Evolutionary conservation across 2,113 vertebrate genomes (phyloP).

Genomic region (Balaeniceps rex): DNA sequence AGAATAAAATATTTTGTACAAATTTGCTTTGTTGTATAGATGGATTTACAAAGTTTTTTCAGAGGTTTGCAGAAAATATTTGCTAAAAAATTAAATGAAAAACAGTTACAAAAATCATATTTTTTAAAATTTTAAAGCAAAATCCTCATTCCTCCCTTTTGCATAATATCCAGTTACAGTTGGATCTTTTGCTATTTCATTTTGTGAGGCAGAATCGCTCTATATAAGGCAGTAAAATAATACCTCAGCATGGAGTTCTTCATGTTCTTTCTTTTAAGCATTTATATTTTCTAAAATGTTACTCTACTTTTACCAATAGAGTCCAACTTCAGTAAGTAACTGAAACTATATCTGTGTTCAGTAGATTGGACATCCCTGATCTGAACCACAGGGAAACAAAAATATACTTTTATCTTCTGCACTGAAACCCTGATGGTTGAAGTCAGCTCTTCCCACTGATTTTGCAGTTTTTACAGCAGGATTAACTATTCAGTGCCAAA

Average conservation of each 20-base stretch:
- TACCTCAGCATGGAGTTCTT: not conserved
- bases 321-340: not conserved
- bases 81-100: not conserved
- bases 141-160: not conserved
- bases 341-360: not conserved
- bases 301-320: not conserved
- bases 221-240: not conserved
- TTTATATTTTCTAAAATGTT: not conserved
- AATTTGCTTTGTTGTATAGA: not conserved
- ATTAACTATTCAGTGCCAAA: not conserved
- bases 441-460: not conserved
- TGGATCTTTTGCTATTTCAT: not conserved
- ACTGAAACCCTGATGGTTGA: not conserved
- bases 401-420: not conserved
- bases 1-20: not conserved
- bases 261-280: not conserved
- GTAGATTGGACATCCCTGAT: not conserved
- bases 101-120: not conserved
- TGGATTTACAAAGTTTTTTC: not conserved
- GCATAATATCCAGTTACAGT: not conserved
- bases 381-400: not conserved
- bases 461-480: not conserved
- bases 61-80: not conserved
- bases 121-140: not conserved
- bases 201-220: not conserved